These are phyloP conservation scores for Dryas iulia DNA, from an alignment of 1,140 invertebrate species.

Conservation along the genomic window DNA sequence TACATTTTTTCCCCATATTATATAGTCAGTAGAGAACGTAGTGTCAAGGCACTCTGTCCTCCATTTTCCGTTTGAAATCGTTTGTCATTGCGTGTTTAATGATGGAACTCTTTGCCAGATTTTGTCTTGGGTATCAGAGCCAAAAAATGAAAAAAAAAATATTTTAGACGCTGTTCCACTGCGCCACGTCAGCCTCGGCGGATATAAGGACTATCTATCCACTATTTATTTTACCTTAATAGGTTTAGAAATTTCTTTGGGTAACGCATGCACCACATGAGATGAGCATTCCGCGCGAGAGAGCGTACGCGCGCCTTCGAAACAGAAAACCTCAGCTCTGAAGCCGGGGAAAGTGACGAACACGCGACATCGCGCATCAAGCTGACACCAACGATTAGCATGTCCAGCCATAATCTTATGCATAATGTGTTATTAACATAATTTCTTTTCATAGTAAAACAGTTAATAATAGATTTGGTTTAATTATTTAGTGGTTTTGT, in stretches of 20 bases:
- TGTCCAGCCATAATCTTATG: conserved; percentile 34
- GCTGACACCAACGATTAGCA: conserved; percentile 60
- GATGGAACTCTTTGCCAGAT: too few species aligned
- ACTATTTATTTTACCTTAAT: conserved; percentile 8
- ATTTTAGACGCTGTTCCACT: too few species aligned
- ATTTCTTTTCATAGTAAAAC: conserved; percentile 13
- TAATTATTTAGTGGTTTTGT: background rate
- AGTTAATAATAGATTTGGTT: background rate
- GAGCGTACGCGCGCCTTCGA: conserved; percentile 58
- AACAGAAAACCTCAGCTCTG: conserved; percentile 56
- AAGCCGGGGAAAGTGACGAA: conserved; percentile 65
- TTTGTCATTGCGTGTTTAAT: too few species aligned
- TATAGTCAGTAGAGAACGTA: too few species aligned
- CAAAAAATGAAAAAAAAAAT: too few species aligned
- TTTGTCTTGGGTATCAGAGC: too few species aligned
- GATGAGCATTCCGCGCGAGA: conserved; percentile 57
- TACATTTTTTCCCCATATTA: too few species aligned
- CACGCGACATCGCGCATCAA: conserved; percentile 61
- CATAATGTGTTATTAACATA: conserved; percentile 20
- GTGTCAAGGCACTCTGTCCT: too few species aligned
- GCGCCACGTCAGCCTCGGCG: too few species aligned
- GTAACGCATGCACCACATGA: conserved; percentile 37
- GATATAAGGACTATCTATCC: background rate
- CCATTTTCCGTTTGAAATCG: too few species aligned
- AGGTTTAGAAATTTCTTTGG: conserved; percentile 43